Percentiles rank a stretch among this genome's conserved stretches.
Evolutionary conservation across 1,140 invertebrate genomes (phyloP).

Genomic region (Vanessa tameamea): DNA sequence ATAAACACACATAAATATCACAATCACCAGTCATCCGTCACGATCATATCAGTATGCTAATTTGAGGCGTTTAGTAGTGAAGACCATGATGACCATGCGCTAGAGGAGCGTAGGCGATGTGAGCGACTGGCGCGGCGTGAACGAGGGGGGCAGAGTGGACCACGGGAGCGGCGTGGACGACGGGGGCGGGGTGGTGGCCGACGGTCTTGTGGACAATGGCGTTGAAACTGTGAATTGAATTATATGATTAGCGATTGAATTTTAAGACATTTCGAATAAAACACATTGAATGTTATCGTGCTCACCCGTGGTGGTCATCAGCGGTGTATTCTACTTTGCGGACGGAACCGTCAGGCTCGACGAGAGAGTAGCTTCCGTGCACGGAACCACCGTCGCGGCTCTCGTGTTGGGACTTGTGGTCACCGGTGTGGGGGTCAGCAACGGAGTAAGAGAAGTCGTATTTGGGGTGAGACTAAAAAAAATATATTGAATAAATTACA

Average conservation of each 20-base stretch:
- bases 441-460: conserved; percentile 79
- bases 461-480: conserved; percentile 65
- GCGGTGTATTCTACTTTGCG: conserved; percentile 81
- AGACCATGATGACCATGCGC: conserved; percentile 72
- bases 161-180: conserved; percentile 66
- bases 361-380: conserved; percentile 73
- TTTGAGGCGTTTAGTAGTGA: conserved; percentile 66
- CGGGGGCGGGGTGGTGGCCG: conserved; percentile 42
- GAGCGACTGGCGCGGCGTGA: conserved; percentile 52
- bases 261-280: too few species aligned
- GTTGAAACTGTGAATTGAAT: too few species aligned
- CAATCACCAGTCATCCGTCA: conserved; percentile 73
- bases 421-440: conserved; percentile 73
- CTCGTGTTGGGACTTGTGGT: conserved; percentile 75
- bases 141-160: conserved; percentile 70
- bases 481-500: neutral
- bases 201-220: neutral
- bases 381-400: conserved; percentile 47
- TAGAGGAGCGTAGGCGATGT: conserved; percentile 45
- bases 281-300: neutral
- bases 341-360: conserved; percentile 79
- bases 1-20: conserved; percentile 78
- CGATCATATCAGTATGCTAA: conserved; percentile 54
- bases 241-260: too few species aligned
- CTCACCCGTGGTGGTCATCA: conserved; percentile 77